Base-by-base conservation (phyloP, 1,140 invertebrate genomes). In the Leptoteleia sp. region DNA sequence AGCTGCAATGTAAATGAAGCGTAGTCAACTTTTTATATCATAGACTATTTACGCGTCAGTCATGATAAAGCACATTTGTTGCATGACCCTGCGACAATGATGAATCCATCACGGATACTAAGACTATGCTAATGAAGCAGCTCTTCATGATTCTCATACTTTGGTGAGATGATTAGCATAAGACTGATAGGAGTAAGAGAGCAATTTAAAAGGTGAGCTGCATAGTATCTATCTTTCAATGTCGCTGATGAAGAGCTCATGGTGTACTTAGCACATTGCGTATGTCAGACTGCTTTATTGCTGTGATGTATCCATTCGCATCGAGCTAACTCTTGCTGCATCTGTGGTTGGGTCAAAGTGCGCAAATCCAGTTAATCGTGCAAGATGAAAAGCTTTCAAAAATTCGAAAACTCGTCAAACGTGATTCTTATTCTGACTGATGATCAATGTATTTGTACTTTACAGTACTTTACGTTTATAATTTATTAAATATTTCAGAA, bases 201-300 rank as follows among this genome's bases (percentile, higher is more conserved):
- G 43, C 59, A 29, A 73, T 80, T 76, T 67, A 54, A 79, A 78
- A 78, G 77, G 42, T 40, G 72, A 81, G 77, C 43, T 77, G 76
- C 73, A 55, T 9, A 19, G 57, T 70, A 76, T 72, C 71, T 83
- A 82, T 82, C 65, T 76, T 64, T 82, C 80, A 81, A 79, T 83
- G 80, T 81, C 82, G 73, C 67, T 77, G 78, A 83, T 83, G 72
- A 80, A 83, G 82, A 80, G 72, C 72, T 82, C 68, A 82, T 15
- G 31, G 64, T 68, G 62, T 79, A 79, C 64, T 73, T 75, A 65
- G 64, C 55, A 57, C 45, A 62, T 67, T 61, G 77, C 67, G 72
- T 79, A 57, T 65, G 64, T 75, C 67, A 76, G 57, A 45, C 12
- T 22, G 59, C 11, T 43, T 17, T 22, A 67, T 71, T 59, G 61